Conservation (phyloP, 2,113 vertebrate species). For the Calidris pugnax region DNA sequence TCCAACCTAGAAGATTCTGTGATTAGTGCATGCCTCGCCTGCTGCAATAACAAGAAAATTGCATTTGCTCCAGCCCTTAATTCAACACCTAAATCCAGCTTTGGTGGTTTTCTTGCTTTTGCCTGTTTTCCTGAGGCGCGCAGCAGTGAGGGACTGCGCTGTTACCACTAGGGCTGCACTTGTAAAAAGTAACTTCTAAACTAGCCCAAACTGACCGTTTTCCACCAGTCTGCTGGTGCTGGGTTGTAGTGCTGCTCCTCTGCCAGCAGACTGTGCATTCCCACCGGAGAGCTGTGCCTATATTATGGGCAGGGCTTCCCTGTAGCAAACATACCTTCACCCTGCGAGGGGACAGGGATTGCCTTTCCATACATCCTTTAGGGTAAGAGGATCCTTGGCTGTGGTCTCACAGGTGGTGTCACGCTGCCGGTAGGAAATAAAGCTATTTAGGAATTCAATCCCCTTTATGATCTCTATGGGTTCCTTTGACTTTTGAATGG, state of each 20-base stretch:
- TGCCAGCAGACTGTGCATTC: not conserved
- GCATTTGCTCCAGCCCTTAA: not conserved
- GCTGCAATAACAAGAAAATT: not conserved
- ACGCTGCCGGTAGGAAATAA: not conserved
- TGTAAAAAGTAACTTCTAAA: not conserved
- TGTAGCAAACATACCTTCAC: not conserved
- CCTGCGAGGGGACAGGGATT: not conserved
- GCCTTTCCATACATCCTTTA: not conserved
- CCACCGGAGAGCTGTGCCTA: not conserved
- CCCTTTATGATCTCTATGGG: not conserved
- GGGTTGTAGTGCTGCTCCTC: not conserved
- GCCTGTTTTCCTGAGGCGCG: not conserved
- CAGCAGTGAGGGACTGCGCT: not conserved
- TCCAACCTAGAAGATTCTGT: no score
- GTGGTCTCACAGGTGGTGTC: not conserved
- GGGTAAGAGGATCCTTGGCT: not conserved
- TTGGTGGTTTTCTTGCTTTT: not conserved
- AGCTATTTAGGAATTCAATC: not conserved
- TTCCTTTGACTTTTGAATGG: not conserved
- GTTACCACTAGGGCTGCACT: not conserved
- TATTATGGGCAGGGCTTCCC: not conserved
- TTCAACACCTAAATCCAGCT: not conserved
- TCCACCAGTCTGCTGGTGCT: not conserved
- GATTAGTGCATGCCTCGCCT: not conserved
- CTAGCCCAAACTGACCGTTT: not conserved